Evolutionary conservation across 2,113 vertebrate species (phyloP).

Genomic region (Grallaria varia): DNA sequence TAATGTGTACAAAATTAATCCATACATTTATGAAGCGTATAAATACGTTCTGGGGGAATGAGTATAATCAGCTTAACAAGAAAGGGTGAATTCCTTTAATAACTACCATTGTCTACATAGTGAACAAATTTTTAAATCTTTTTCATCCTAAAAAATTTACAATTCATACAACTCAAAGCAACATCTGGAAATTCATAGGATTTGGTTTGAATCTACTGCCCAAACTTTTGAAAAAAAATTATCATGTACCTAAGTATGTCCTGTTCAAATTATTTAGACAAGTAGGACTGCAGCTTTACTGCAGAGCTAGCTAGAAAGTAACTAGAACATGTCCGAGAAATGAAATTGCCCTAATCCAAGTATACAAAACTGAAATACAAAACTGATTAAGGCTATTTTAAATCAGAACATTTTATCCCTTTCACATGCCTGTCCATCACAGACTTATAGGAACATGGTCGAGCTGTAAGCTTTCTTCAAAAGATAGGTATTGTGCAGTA

Average conservation of each 20-base stretch:
- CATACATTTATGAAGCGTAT: background rate
- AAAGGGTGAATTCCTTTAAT: background rate
- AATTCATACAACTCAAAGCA: background rate
- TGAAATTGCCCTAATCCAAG: background rate
- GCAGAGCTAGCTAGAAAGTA: background rate
- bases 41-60: background rate
- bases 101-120: background rate
- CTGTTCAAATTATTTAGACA: background rate
- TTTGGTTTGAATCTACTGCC: background rate
- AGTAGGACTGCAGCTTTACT: background rate
- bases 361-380: background rate
- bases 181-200: background rate
- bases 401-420: background rate
- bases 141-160: background rate
- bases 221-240: background rate
- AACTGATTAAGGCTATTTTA: background rate
- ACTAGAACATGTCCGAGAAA: background rate
- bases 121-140: background rate
- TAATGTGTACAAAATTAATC: background rate
- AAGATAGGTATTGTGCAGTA: background rate
- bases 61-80: background rate
- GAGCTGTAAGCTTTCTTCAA: background rate
- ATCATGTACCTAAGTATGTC: accelerated
- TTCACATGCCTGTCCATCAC: background rate
- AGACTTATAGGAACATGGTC: background rate